Percentiles rank a stretch among this genome's conserved stretches.
Conservation (phyloP, 2,113 vertebrate genomes). For the Cryptomyrus ogoouensis region DNA sequence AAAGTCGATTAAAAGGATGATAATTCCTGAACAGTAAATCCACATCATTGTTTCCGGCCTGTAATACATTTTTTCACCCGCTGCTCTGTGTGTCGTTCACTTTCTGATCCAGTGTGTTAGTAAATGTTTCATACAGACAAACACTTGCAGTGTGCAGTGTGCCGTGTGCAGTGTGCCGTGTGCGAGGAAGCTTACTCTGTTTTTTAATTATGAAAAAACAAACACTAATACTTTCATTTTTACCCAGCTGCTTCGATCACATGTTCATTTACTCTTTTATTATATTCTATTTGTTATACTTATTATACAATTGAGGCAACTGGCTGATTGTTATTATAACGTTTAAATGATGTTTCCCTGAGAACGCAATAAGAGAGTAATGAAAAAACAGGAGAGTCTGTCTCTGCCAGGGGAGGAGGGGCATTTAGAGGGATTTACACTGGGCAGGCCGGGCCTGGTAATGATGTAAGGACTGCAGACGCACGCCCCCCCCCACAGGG, state of each 20-base stretch:
- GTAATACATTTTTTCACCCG: neutral
- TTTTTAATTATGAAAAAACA: slow-evolving; percentile 27
- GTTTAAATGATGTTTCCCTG: slow-evolving; percentile 36
- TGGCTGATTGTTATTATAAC: slow-evolving; percentile 31
- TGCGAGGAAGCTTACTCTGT: neutral
- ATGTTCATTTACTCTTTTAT: slow-evolving; percentile 30
- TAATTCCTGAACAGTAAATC: neutral
- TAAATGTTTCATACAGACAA: neutral
- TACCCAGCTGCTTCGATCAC: slow-evolving; percentile 26
- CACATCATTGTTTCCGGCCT: neutral
- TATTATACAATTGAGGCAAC: slow-evolving; percentile 31
- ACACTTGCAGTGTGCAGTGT: neutral
- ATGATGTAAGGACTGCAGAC: neutral
- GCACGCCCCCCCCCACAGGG: neutral
- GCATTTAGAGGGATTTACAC: slow-evolving; percentile 4
- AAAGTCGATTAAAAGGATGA: neutral
- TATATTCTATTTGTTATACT: slow-evolving; percentile 36
- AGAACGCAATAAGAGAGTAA: slow-evolving; percentile 37
- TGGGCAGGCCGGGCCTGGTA: neutral
- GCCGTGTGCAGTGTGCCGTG: neutral
- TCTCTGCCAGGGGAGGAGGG: neutral
- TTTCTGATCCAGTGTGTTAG: neutral
- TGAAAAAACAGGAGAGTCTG: slow-evolving; percentile 24
- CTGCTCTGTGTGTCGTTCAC: neutral
- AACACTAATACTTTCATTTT: slow-evolving; percentile 23